phyloP scores from a whole-genome alignment of 2,113 vertebrate species.

The Diadophis punctatus region DNA sequence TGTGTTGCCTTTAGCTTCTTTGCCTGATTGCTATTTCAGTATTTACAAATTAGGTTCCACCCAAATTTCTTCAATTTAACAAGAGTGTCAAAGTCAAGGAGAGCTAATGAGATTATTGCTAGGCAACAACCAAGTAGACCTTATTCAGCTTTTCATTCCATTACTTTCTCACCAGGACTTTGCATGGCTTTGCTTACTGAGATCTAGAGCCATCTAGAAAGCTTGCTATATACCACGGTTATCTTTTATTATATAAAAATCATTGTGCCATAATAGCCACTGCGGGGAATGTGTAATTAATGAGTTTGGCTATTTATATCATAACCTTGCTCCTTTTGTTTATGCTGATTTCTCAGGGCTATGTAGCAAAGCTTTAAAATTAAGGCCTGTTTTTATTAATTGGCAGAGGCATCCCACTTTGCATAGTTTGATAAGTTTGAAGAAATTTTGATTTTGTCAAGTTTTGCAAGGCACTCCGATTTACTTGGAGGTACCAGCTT shows the following conservation, averaged over 20 bases:
- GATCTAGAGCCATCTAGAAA: conserved; percentile 59
- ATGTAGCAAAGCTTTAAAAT: neutral
- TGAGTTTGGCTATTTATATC: neutral
- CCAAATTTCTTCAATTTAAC: neutral
- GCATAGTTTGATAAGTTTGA: neutral
- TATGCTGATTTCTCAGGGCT: conserved; percentile 1
- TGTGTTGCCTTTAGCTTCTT: conserved; percentile 65
- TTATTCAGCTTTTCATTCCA: conserved; percentile 70
- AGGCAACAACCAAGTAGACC: conserved; percentile 64
- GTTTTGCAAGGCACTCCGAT: neutral
- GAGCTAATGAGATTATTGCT: conserved; percentile 66
- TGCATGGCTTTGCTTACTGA: conserved; percentile 56
- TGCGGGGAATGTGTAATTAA: neutral
- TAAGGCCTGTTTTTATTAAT: neutral
- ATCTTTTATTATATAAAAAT: conserved; percentile 24
- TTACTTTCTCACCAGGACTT: conserved; percentile 54
- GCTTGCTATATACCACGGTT: conserved; percentile 43
- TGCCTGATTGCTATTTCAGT: conserved; percentile 58
- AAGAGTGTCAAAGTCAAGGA: conserved; percentile 50
- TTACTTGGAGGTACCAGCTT: neutral
- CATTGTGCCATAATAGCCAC: neutral
- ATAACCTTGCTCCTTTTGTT: conserved; percentile 35
- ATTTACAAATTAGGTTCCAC: conserved; percentile 22
- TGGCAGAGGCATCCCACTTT: neutral
- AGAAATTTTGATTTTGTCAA: neutral